A percentile compares a stretch with the other conserved stretches of the same genome.
phyloP scores from a whole-genome alignment of 2,113 vertebrate genomes.

The Promerops cafer region DNA sequence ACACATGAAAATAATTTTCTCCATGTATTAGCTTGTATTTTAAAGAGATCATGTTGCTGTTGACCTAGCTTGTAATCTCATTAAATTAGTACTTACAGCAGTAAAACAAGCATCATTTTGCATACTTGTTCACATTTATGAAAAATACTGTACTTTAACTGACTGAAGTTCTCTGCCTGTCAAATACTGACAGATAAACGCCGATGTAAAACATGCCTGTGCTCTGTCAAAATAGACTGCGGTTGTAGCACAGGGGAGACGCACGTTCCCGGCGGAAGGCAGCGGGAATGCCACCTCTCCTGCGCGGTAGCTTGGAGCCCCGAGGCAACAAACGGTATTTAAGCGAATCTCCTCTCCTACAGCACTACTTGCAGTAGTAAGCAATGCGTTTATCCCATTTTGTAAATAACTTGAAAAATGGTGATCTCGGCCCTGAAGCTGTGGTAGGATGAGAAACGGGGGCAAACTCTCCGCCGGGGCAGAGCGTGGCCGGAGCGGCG shows the following conservation, averaged over 20 bases:
- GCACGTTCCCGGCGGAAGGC: background rate
- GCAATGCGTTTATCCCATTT: background rate
- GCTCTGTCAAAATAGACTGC: background rate
- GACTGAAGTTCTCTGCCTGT: background rate
- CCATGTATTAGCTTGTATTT: background rate
- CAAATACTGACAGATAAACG: background rate
- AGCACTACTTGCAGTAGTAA: background rate
- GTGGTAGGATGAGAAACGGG: background rate
- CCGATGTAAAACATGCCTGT: background rate
- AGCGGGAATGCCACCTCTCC: background rate
- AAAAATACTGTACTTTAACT: background rate
- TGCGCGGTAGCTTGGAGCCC: rapidly evolving
- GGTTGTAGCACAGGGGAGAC: background rate
- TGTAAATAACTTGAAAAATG: background rate
- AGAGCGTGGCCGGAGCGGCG: background rate
- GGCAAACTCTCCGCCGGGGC: background rate
- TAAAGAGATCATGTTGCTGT: background rate
- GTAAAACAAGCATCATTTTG: background rate
- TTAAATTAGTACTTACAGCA: background rate
- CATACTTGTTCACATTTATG: background rate
- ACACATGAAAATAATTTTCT: background rate
- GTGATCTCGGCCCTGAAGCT: background rate
- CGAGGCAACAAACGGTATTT: background rate
- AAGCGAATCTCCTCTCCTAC: background rate
- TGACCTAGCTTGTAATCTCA: background rate